Evolutionary conservation across 2,113 vertebrate species (phyloP), one percentile per base, ranked within the genome.

Genomic region (Jaculus jaculus): DNA sequence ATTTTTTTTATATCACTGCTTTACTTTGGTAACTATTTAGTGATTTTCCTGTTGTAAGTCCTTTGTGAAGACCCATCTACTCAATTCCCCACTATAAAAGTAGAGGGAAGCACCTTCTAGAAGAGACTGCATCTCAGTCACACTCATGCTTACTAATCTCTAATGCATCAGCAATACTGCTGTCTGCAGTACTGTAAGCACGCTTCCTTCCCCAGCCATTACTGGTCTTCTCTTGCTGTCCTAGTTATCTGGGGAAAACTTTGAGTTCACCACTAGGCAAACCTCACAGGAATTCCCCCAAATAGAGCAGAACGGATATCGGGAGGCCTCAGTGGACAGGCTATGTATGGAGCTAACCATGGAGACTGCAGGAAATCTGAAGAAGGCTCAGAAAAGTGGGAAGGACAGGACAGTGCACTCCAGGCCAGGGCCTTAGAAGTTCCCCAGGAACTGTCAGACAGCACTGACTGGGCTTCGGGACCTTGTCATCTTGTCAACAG

Each of bases 271-370:
- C 1, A 12, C 32, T 51, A 87, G 66, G 32, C 69, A 96, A 90
- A 82, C 69, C 82, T 90, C 88, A 82, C 60, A 89, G 60, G 74
- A 90, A 87, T 85, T 89, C 69, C 81, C 73, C 71, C 88, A 96
- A 95, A 79, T 84, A 95, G 51, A 96, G 79, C 13, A 3, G 91
- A 96, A 74, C 73, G 84, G 82, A 94, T 90, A 42, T 28, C 84
- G 66, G 47, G 42, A 86, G 94, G 71, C 39, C 71, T 82, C 34
- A 32, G 65, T 13, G 28, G 54, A 21, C 3, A 66, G 61, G 75
- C 32, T 84, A 34, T 73, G 84, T 73, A 63, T 78, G 26, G 69
- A 74, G 39, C 73, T 87, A 96, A 68, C 47, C 34, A 82, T 28
- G 28, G 68, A 58, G 84, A 18, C 16, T 75, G 80, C 85, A 47